Conservation (phyloP, 1,140 invertebrate species). For the Sogatella furcifera region DNA sequence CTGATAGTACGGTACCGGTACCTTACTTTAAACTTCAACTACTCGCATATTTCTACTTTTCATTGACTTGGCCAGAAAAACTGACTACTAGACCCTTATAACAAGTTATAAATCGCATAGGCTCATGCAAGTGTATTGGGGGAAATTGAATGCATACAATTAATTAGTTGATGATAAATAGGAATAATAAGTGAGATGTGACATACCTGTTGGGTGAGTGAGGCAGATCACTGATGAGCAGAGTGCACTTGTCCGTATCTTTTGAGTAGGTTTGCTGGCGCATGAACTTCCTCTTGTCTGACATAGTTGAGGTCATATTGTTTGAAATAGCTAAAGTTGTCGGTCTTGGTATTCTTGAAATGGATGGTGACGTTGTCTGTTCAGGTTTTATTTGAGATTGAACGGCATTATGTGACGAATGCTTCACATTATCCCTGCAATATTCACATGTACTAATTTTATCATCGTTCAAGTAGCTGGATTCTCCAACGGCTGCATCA, state of each 20-base stretch:
- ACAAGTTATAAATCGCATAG: no score
- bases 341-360: constrained; percentile 20
- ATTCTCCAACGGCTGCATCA: constrained; percentile 42
- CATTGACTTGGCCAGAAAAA: no score
- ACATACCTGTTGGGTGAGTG: no score
- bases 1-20: no score
- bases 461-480: constrained; percentile 21
- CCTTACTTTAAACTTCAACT: no score
- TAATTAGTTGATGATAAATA: no score
- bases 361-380: constrained; percentile 10
- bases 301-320: neutral
- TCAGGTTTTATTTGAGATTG: constrained; percentile 24
- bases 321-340: constrained; percentile 1
- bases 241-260: constrained; percentile 2
- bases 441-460: constrained; percentile 51
- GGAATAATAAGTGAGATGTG: no score
- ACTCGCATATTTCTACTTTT: no score
- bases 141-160: no score
- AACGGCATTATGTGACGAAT: constrained; percentile 39
- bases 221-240: no score
- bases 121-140: no score
- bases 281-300: constrained; percentile 12
- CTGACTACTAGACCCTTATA: no score
- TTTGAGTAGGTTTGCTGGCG: constrained; percentile 25
- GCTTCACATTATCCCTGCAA: constrained; percentile 47